Base-by-base conservation (phyloP, 2,797 vertebrate species). In the Diceros bicornis region DNA sequence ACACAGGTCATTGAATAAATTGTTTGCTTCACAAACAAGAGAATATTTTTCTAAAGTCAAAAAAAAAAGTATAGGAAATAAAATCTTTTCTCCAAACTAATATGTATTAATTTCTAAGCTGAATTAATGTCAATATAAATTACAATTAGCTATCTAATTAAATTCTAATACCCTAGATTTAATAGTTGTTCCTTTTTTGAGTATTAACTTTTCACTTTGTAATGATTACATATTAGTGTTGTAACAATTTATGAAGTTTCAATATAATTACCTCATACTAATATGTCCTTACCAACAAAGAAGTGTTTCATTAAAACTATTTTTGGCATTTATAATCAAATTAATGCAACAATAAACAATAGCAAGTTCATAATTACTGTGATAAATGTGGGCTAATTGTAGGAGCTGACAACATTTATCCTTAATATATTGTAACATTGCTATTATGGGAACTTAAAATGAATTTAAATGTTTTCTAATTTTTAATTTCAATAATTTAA, bases 271-370 rank as follows among this genome's bases (percentile, higher is more conserved):
- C 61, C 41, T 96, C 84, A 84, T 97, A 89, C 9, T 93, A 95
- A 82, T 86, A 55, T 91, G 27, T 96, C 89, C 93, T 97, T 96
- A 74, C 78, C 77, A 96, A 89, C 52, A 97, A 95, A 97, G 69
- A 96, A 97, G 47, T 96, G 92, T 97, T 97, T 97, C 89, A 82
- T 95, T 93, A 91, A 55, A 92, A 89, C 5, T 66, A 87, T 66
- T 96, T 93, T 55, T 94, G 95, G 23, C 89, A 96, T 93, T 97
- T 97, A 86, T 86, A 93, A 97, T 95, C 69, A 98, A 59, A 95
- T 96, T 96, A 98, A 93, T 93, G 41, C 82, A 91, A 94, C 20
- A 96, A 29, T 89, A 98, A 98, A 97, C 93, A 98, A 87, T 68
- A 86, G 88, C 66, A 88, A 94, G 50, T 95, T 52, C 64, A 81